Conservation (phyloP, 2,113 vertebrate genomes). For the Chionodraco myersi region DNA sequence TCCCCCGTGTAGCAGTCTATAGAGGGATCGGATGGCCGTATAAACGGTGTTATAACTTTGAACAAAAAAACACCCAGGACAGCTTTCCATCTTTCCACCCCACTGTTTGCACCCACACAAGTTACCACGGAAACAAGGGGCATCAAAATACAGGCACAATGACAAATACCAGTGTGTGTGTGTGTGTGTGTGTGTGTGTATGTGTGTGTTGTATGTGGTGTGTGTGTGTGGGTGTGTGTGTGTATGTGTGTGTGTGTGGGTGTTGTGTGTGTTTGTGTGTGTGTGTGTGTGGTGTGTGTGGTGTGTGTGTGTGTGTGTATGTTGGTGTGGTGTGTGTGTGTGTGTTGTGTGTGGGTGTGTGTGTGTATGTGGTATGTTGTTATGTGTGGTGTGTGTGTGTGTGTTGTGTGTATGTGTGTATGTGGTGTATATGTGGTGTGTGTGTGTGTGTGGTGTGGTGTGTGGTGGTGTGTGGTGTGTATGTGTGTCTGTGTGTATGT, state of each 20-base stretch:
- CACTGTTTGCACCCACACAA: conserved; percentile 60
- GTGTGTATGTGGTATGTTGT: too few species aligned
- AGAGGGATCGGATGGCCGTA: conserved; percentile 23
- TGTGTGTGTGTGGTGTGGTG: too few species aligned
- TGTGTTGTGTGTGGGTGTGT: too few species aligned
- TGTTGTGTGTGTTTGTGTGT: too few species aligned
- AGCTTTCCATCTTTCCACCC: conserved; percentile 72
- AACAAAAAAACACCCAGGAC: conserved; percentile 46
- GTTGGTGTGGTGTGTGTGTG: too few species aligned
- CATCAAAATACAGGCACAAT: conserved; percentile 77
- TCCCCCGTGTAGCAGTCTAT: not conserved
- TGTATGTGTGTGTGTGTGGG: conserved; percentile 33
- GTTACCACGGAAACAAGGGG: conserved; percentile 68
- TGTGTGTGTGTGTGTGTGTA: not conserved
- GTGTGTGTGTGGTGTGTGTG: too few species aligned
- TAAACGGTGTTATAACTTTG: conserved; percentile 21
- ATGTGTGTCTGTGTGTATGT: too few species aligned
- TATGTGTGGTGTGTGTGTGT: too few species aligned
- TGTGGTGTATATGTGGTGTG: too few species aligned
- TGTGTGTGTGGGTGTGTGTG: conserved; percentile 46
- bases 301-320: too few species aligned
- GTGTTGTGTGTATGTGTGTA: too few species aligned
- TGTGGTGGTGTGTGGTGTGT: too few species aligned
- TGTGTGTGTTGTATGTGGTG: conserved; percentile 40
- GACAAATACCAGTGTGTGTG: conserved; percentile 63